Base-by-base conservation (phyloP, 2,797 vertebrate genomes). In the Diceros bicornis region DNA sequence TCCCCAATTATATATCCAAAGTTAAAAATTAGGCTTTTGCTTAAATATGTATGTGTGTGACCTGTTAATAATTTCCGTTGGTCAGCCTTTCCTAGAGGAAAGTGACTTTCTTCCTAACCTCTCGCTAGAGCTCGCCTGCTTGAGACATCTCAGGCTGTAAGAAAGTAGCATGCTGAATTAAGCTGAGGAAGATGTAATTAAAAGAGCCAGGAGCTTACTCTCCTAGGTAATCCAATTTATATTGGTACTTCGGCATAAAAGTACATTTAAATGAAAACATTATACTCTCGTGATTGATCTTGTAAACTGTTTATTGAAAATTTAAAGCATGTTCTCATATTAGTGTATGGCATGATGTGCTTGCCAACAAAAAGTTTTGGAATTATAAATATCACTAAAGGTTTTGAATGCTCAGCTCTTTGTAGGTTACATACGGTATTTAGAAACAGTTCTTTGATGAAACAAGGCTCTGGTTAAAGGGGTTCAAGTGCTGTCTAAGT, bases 181-280 rank as follows among this genome's bases (percentile, higher is more conserved):
- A 90, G 23, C 68, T 83, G 57, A 87, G 68, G n/a, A n/a, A 87
- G 17, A 55, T 55, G 16, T 77, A 72, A 93, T 87, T 92, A 86
- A 93, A 96, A 94, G 90, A 92, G 71, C 77, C 50, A 88, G 94
- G 82, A 47, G 27, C 64, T 88, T 79, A 75, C 7, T 93, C 64
- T 88, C n/a, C 77, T 89, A 72, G 78, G 55, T 85, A 95, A 89
- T 92, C 78, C 44, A 82, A 14, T 86, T 89, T 95, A 92, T 75
- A 79, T 71, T 89, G 78, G n/a, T 75, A 95, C 57, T 86, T 68
- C 9, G 79, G 11, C 52, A 88, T 74, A 95, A 91, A 95, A 91
- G 17, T 61, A 72, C 16, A 82, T 90, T 92, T 89, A 79, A 89
- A 57, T 86, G 61, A 81, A 89, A 89, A 68, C 62, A 64, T 75